Percentiles rank a stretch among this genome's conserved stretches.
These are phyloP conservation scores for Clarias batrachus DNA, from an alignment of 2,113 vertebrate species.

Conservation along the genomic window DNA sequence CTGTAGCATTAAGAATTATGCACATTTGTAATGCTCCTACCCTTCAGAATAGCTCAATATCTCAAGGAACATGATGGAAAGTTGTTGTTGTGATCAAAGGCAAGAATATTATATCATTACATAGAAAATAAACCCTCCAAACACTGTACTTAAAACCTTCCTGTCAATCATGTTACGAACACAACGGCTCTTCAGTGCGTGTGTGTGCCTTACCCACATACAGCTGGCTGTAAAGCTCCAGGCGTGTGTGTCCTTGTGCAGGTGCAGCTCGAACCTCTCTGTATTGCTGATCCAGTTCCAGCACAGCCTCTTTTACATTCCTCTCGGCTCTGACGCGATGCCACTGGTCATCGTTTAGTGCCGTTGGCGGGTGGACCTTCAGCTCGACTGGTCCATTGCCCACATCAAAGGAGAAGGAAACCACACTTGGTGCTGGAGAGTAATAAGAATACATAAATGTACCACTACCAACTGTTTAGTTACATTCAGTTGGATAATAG, in stretches of 20 bases:
- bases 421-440: constrained; percentile 77
- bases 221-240: constrained; percentile 96
- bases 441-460: not conserved
- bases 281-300: constrained; percentile 86
- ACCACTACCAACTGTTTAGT: not conserved
- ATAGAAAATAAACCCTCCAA: not conserved
- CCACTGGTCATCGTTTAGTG: constrained; percentile 96
- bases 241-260: constrained; percentile 87
- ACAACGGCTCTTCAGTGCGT: not conserved
- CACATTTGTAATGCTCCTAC: not conserved
- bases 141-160: not conserved
- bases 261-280: constrained; percentile 80
- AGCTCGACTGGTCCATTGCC: constrained; percentile 94
- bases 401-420: constrained; percentile 95
- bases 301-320: constrained; percentile 90
- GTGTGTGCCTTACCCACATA: constrained; percentile 86
- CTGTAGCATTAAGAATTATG: not conserved
- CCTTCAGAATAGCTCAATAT: not conserved
- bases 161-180: not conserved
- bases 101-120: not conserved
- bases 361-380: constrained; percentile 74
- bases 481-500: not conserved
- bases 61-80: not conserved
- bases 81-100: not conserved
- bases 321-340: constrained; percentile 88